phyloP scores from a whole-genome alignment of 2,113 vertebrate genomes.

The Callithrix jacchus region DNA sequence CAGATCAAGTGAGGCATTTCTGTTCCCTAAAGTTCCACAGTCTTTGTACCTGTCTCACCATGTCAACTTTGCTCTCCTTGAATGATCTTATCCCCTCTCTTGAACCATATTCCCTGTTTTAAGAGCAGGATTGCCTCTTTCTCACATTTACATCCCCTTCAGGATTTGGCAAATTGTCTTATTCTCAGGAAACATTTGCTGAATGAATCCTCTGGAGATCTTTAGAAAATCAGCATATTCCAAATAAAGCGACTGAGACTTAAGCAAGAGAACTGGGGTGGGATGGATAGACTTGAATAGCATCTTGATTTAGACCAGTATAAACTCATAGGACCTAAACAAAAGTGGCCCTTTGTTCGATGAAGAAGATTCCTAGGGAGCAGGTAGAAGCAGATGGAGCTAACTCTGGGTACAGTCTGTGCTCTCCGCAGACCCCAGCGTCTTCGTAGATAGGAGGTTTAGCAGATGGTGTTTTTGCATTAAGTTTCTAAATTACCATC shows the following conservation, averaged over 20 bases:
- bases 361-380: constrained; percentile 66
- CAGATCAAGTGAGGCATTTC: not conserved
- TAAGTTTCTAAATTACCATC: constrained; percentile 85
- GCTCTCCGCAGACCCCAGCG: constrained; percentile 80
- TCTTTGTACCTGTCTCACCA: not conserved
- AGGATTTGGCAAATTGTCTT: not conserved
- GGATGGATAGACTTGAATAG: not conserved
- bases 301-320: constrained; percentile 36
- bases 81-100: not conserved
- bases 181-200: not conserved
- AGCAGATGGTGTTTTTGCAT: constrained; percentile 87
- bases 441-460: constrained; percentile 82
- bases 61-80: not conserved
- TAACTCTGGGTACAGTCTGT: constrained; percentile 71
- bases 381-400: constrained; percentile 79
- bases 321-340: not conserved
- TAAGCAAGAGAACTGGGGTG: not conserved
- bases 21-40: not conserved
- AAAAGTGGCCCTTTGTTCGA: constrained; percentile 63
- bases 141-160: not conserved
- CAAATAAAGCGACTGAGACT: not conserved
- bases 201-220: not conserved
- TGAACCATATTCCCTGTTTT: not conserved
- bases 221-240: not conserved
- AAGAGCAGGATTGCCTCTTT: not conserved